phyloP scores from a whole-genome alignment of 2,888 invertebrate species.

The Caenorhabditis macrosperma region DNA sequence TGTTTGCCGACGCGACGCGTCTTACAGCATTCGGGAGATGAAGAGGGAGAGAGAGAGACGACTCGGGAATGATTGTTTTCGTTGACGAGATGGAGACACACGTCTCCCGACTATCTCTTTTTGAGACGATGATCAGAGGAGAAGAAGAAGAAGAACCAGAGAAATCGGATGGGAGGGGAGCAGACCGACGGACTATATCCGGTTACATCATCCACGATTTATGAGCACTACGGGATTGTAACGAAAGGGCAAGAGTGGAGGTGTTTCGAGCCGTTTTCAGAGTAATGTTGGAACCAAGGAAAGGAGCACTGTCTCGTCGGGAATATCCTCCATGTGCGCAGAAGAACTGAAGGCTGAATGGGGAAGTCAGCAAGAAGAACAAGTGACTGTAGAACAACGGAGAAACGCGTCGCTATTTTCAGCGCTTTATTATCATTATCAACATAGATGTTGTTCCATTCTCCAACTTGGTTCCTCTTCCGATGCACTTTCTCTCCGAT shows the following conservation, averaged over 20 bases:
- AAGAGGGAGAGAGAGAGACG: background rate
- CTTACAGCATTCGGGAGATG: slow-evolving; percentile 30
- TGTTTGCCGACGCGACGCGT: slow-evolving; percentile 1
- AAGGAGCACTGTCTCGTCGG: too few species aligned
- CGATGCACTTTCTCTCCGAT: slow-evolving; percentile 10
- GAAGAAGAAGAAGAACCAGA: slow-evolving; percentile 2
- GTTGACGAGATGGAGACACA: slow-evolving; percentile 1
- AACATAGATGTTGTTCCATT: too few species aligned
- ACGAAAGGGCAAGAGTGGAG: background rate
- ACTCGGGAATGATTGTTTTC: slow-evolving; percentile 31
- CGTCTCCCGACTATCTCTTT: slow-evolving; percentile 4
- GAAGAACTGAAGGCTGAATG: too few species aligned
- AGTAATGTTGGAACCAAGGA: background rate
- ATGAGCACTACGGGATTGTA: slow-evolving; percentile 12
- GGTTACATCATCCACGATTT: slow-evolving; percentile 44
- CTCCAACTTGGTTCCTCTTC: background rate
- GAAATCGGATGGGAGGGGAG: slow-evolving; percentile 17
- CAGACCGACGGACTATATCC: slow-evolving; percentile 33
- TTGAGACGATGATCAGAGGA: background rate
- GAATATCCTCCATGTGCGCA: too few species aligned
- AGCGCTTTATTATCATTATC: too few species aligned
- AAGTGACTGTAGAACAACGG: too few species aligned
- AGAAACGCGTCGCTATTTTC: too few species aligned
- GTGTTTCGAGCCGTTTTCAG: background rate
- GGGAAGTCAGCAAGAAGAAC: too few species aligned